Evolutionary conservation across 2,113 vertebrate species (phyloP), one percentile per base, ranked within the genome.

Genomic region (Lucifuga dentata): DNA sequence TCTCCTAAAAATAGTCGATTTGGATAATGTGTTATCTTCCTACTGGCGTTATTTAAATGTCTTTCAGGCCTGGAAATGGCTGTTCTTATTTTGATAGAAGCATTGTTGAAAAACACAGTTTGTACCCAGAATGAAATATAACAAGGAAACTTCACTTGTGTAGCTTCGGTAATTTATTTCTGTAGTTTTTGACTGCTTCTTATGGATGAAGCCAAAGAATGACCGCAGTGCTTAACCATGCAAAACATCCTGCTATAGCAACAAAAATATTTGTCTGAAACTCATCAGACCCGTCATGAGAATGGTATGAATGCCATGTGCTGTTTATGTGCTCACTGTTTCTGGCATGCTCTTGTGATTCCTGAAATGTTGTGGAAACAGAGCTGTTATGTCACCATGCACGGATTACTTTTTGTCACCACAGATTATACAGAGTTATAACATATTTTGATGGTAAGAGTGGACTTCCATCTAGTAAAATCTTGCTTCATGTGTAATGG

Each of bases 141-240:
- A 33, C 11, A 7, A 10, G 24, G 3, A 29, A 7, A 3, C 3
- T 29, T 29, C 7, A 7, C 26, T 29, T 29, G 26, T 29, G 26
- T 29, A 5, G 26, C 3, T 5, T 29, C 3, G 3, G 26, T 29
- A 29, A n/a, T 7, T 29, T 29, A 29, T 21, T 21, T 11, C 20
- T 21, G 8, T 21, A 11, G 3, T 13, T n/a, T 21, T 16, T 0
- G 41, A 12, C 17, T 45, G 2, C 10, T 2, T 58, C 16, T 21
- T 53, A 21, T 49, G 11, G 39, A 48, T n/a, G n/a, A 44, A 62
- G 15, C 49, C 33, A 40, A 46, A 76, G 33, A 49, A 20, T 45
- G 3, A 17, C 0, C 32, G 15, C 21, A 15, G 35, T 1, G 6
- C 26, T 21, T 23, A 62, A 29, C 26, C 17, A 36, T 13, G 16